Conservation (phyloP, 2,113 vertebrate genomes). For the Coptodon rendalli region DNA sequence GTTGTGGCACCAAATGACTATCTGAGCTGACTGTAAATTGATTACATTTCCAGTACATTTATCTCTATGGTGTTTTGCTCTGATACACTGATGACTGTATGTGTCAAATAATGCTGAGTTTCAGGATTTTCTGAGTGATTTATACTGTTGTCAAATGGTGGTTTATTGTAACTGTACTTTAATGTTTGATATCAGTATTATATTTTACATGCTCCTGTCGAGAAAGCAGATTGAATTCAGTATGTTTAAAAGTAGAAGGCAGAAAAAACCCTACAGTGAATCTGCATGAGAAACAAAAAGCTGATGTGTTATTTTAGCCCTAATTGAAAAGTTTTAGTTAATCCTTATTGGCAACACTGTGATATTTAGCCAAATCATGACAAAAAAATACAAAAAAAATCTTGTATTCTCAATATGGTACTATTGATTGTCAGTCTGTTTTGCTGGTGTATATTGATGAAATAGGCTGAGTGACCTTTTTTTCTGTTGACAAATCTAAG, state of each 20-base stretch:
- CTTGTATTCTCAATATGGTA: constrained; percentile 59
- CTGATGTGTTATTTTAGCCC: constrained; percentile 33
- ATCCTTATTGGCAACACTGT: constrained; percentile 63
- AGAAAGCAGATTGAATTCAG: constrained; percentile 7
- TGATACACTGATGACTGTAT: constrained; percentile 17
- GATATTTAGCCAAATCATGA: constrained; percentile 55
- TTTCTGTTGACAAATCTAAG: constrained; percentile 4
- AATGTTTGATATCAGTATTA: constrained; percentile 59
- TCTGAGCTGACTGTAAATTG: constrained; percentile 34
- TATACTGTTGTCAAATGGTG: constrained; percentile 52
- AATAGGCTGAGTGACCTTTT: constrained; percentile 41
- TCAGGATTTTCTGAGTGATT: constrained; percentile 29
- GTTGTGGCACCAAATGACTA: constrained; percentile 32
- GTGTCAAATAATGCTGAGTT: constrained; percentile 41
- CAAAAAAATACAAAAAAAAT: constrained; percentile 4
- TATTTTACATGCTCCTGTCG: constrained; percentile 30
- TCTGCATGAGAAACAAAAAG: constrained; percentile 40
- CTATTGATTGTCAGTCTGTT: constrained; percentile 43
- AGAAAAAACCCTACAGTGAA: constrained; percentile 19
- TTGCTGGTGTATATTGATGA: constrained; percentile 53
- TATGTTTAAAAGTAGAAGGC: constrained; percentile 38
- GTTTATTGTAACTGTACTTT: constrained; percentile 54
- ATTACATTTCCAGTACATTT: constrained; percentile 40
- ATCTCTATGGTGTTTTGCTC: constrained; percentile 20
- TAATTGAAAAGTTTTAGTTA: constrained; percentile 48